Percentiles rank a stretch among this genome's conserved stretches.
Evolutionary conservation across 2,113 vertebrate species (phyloP).

Genomic region (Psittacara wagleri): DNA sequence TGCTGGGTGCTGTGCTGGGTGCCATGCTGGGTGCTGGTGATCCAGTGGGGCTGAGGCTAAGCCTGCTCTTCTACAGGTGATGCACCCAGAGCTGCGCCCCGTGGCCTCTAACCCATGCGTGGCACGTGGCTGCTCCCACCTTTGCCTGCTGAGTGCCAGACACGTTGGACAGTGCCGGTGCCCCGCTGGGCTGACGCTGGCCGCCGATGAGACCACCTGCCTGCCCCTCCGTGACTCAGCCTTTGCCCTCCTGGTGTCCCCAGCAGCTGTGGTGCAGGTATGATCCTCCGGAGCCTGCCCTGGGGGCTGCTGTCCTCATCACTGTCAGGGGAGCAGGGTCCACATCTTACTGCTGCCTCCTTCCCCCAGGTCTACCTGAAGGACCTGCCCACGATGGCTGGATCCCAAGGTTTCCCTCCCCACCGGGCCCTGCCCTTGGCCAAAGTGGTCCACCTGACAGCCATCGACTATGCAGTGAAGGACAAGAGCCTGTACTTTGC

Average conservation of each 20-base stretch:
- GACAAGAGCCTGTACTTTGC: slow-evolving; percentile 80
- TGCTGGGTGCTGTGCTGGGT: rapidly evolving
- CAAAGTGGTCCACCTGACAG: slow-evolving; percentile 67
- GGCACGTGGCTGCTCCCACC: slow-evolving; percentile 77
- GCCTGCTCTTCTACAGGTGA: slow-evolving; percentile 45
- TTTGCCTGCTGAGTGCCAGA: slow-evolving; percentile 82
- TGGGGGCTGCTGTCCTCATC: rapidly evolving
- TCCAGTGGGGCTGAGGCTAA: background rate
- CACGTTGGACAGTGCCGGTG: slow-evolving; percentile 80
- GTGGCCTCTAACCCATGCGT: slow-evolving; percentile 73
- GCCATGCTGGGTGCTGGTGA: rapidly evolving
- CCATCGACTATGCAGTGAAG: slow-evolving; percentile 73
- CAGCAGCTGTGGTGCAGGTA: slow-evolving; percentile 78
- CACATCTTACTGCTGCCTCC: background rate
- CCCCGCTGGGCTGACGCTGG: slow-evolving; percentile 74
- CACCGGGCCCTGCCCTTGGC: slow-evolving; percentile 69
- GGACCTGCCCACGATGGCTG: slow-evolving; percentile 55
- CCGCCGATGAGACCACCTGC: slow-evolving; percentile 76
- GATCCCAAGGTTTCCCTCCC: slow-evolving; percentile 70
- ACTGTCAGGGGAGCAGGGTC: background rate
- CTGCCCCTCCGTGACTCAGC: slow-evolving; percentile 66
- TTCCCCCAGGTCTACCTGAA: slow-evolving; percentile 80
- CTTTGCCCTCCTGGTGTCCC: slow-evolving; percentile 80
- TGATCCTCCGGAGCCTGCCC: rapidly evolving
- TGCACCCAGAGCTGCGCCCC: slow-evolving; percentile 77